Conservation (phyloP, 2,888 invertebrate species). For the Heliconius cydno region DNA sequence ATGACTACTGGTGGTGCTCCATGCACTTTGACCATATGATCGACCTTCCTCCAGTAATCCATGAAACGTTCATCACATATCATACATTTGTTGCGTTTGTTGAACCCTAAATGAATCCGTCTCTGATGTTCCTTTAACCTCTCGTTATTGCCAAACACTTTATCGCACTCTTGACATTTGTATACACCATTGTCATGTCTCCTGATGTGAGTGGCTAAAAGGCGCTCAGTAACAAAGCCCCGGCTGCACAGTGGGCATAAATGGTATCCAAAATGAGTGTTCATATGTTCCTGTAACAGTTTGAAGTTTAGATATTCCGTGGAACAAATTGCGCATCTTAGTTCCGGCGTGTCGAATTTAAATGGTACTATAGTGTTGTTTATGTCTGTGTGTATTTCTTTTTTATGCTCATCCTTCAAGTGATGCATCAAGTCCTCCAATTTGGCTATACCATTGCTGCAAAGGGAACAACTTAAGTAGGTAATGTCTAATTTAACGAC, state of each 20-base stretch:
- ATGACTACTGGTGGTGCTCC: conserved; percentile 57
- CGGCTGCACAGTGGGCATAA: conserved; percentile 61
- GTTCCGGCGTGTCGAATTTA: conserved; percentile 61
- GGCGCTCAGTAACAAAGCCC: conserved; percentile 57
- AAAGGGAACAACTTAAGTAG: conserved; percentile 59
- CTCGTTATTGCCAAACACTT: conserved; percentile 55
- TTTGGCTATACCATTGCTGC: conserved; percentile 53
- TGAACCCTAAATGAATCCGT: conserved; percentile 51
- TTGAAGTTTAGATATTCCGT: conserved; percentile 61
- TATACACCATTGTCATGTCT: conserved; percentile 60
- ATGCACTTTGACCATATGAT: conserved; percentile 64
- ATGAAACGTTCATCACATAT: conserved; percentile 59
- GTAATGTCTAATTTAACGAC: conserved; percentile 66
- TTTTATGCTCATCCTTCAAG: conserved; percentile 54
- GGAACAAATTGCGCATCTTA: conserved; percentile 62
- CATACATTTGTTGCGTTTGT: conserved; percentile 58
- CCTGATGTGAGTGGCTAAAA: conserved; percentile 55
- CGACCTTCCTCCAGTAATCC: conserved; percentile 63
- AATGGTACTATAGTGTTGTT: conserved; percentile 67
- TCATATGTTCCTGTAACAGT: conserved; percentile 68
- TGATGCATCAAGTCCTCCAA: conserved; percentile 58
- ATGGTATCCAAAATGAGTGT: conserved; percentile 64
- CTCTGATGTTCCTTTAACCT: conserved; percentile 52
- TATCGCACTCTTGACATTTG: conserved; percentile 62
- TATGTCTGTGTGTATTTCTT: conserved; percentile 55